Base-by-base conservation (phyloP, 2,888 invertebrate species). In the Tuberolachnus salignus region DNA sequence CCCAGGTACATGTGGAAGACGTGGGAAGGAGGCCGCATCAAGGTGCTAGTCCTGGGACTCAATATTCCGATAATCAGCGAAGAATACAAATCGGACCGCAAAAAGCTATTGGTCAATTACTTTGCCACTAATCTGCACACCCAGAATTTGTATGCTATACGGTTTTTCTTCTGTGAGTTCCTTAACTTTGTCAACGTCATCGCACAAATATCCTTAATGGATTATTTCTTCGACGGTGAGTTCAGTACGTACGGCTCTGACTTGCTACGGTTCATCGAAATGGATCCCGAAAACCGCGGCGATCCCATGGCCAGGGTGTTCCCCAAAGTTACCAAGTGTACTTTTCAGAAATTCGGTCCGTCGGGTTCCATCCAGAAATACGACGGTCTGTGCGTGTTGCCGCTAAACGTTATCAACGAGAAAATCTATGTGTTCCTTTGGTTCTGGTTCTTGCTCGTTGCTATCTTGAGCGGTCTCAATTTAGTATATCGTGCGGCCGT, bases 271-370 rank as follows among this genome's bases (percentile, higher is more conserved):
- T 95, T 95, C 85, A 87, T 88, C 0, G 94, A 95, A 86, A 89
- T 91, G 87, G 87, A 89, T 84, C 94, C 93, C 0, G 93, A 94
- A 84, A 91, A 94, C 81, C 89, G 94, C 21, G 89, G 90, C 81
- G 94, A 94, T 85, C 94, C 94, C 0, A 94, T 94, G 94, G 89
- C 93, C 0, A 87, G 92, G 46, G 90, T 94, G 0, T 95, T 95
- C 84, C 95, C 95, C 0, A 95, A 95, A 88, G 90, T 94, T 63
- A 95, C 95, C 11, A 96, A 95, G 85, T 96, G 96, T 85, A 90
- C 90, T 69, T 96, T 96, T 87, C 91, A 92, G 86, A 95, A 94
- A 86, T 95, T 91, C 86, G 95, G 95, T 87, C 90, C 94, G 0
- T 92, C 93, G 0, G 95, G 95, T 0, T 89, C 91, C 1, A 90